phyloP scores from a whole-genome alignment of 2,888 invertebrate species.

The Arge pagana region DNA sequence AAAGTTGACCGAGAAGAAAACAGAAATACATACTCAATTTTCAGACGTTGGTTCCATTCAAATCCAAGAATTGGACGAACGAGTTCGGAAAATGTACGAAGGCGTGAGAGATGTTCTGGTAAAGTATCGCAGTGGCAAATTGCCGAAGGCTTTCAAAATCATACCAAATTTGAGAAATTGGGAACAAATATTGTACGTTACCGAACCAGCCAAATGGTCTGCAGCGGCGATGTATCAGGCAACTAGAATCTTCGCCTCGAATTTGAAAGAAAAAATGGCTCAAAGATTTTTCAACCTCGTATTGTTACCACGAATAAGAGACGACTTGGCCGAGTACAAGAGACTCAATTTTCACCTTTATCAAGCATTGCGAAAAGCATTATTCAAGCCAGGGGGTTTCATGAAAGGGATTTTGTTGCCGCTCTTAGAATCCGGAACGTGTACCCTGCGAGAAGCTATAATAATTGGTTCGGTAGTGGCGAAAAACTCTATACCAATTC shows the following conservation, averaged over 20 bases:
- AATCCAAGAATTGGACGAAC: slow-evolving; percentile 83
- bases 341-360: slow-evolving; percentile 95
- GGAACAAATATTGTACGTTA: slow-evolving; percentile 88
- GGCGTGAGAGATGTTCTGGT: slow-evolving; percentile 85
- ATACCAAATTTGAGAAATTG: slow-evolving; percentile 90
- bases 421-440: slow-evolving; percentile 83
- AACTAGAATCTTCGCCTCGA: slow-evolving; percentile 95
- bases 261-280: slow-evolving; percentile 94
- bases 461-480: slow-evolving; percentile 92
- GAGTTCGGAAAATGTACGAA: slow-evolving; percentile 84
- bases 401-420: slow-evolving; percentile 89
- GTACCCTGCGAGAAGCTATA: slow-evolving; percentile 93
- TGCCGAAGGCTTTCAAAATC: slow-evolving; percentile 98
- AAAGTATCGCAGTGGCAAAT: slow-evolving; percentile 91
- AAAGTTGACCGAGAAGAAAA: slow-evolving; percentile 90
- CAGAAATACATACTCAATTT: slow-evolving; percentile 84
- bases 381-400: slow-evolving; percentile 97
- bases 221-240: slow-evolving; percentile 98
- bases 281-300: slow-evolving; percentile 93
- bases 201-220: slow-evolving; percentile 91
- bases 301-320: slow-evolving; percentile 88
- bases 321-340: slow-evolving; percentile 95
- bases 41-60: slow-evolving; percentile 78
- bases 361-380: slow-evolving; percentile 87
- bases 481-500: slow-evolving; percentile 88